Evolutionary conservation across 1,140 invertebrate species (phyloP).

Genomic region (Drosophila ogumai): DNA sequence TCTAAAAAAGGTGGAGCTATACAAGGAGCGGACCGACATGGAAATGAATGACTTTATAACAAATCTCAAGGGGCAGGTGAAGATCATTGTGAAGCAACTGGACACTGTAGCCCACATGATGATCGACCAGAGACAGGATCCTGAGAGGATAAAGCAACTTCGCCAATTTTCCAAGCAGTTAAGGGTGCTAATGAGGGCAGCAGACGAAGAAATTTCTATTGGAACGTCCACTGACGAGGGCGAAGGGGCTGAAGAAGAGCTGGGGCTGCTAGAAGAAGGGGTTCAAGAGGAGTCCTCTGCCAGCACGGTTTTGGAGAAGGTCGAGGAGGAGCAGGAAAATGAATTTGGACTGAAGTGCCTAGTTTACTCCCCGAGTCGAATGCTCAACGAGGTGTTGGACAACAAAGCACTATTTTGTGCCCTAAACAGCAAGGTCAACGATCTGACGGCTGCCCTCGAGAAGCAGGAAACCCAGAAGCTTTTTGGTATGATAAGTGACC

Average conservation of each 20-base stretch:
- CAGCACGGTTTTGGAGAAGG: conserved; percentile 27
- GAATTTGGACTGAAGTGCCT: conserved; percentile 52
- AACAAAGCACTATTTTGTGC: conserved; percentile 69
- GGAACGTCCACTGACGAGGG: conserved; percentile 44
- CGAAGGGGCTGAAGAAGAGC: conserved; percentile 32
- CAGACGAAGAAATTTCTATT: conserved; percentile 50
- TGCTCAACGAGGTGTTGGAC: conserved; percentile 65
- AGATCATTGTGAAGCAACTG: conserved; percentile 67
- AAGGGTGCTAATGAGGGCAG: conserved; percentile 44
- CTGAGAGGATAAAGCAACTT: conserved; percentile 43
- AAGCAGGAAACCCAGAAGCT: conserved; percentile 70
- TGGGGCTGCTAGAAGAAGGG: conserved; percentile 5
- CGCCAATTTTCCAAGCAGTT: conserved; percentile 53
- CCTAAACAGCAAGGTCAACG: conserved; percentile 72
- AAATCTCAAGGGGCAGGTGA: conserved; percentile 53
- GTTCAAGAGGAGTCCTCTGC: conserved; percentile 17
- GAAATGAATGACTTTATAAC: conserved; percentile 35
- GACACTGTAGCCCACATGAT: conserved; percentile 61
- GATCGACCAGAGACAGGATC: conserved; percentile 53
- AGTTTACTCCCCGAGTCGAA: conserved; percentile 67
- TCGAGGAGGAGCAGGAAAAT: conserved; percentile 42
- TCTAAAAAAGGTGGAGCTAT: conserved; percentile 50
- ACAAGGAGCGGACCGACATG: conserved; percentile 48
- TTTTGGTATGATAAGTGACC: conserved; percentile 55
- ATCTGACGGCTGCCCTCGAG: conserved; percentile 57